Percentiles rank a stretch among this genome's conserved stretches.
phyloP scores from a whole-genome alignment of 92 coral and sea anemone genomes.

The Zoanthus sociatus region DNA sequence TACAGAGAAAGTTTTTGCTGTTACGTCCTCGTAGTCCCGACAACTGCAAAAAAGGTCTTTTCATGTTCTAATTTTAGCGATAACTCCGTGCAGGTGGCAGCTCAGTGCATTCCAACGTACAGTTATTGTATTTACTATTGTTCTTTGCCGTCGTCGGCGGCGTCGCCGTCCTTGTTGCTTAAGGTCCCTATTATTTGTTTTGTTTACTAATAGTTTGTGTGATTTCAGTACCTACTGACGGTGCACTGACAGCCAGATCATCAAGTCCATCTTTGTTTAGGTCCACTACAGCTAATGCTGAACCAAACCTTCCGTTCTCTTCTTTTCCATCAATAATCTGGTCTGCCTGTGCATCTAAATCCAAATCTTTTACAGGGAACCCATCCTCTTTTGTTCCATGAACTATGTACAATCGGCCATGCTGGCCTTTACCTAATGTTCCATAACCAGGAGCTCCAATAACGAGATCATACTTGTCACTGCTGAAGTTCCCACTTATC shows the following conservation, averaged over 20 bases:
- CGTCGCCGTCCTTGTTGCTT: too few relatives aligned
- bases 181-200: too few relatives aligned
- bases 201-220: neutral
- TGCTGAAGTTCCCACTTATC: constrained; percentile 75
- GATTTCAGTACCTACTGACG: constrained; percentile 77
- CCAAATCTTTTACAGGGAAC: constrained; percentile 60
- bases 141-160: too few relatives aligned
- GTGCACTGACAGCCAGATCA: constrained; percentile 95
- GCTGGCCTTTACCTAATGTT: constrained; percentile 84
- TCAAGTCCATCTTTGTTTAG: constrained; percentile 89
- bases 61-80: too few relatives aligned
- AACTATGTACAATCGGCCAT: constrained; percentile 87
- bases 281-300: constrained; percentile 85
- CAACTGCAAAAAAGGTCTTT: too few relatives aligned
- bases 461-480: constrained; percentile 61
- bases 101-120: too few relatives aligned
- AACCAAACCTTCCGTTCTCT: constrained; percentile 91
- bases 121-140: too few relatives aligned
- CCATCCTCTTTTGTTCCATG: constrained; percentile 62
- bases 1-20: too few relatives aligned
- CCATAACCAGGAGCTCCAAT: constrained; percentile 96
- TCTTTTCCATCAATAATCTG: constrained; percentile 74
- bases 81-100: too few relatives aligned
- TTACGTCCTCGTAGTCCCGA: too few relatives aligned
- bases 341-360: constrained; percentile 78